phyloP scores from a whole-genome alignment of 2,797 vertebrate species.

The Protosalanx chinensis region DNA sequence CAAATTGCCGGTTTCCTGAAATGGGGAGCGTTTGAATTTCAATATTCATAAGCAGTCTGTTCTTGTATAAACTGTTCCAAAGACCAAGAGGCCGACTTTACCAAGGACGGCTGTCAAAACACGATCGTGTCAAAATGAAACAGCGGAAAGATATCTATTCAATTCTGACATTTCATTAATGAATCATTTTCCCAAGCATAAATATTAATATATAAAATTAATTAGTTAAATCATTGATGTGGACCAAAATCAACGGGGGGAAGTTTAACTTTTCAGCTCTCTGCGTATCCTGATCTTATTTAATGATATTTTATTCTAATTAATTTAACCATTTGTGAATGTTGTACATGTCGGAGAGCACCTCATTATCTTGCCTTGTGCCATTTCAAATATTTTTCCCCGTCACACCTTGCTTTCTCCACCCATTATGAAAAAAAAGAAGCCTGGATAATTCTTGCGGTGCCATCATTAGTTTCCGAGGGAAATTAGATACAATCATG shows the following conservation, averaged over 20 bases:
- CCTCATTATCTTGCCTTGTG: slow-evolving; percentile 39
- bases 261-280: slow-evolving; percentile 54
- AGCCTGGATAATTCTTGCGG: neutral
- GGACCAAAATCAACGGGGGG: slow-evolving; percentile 66
- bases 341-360: slow-evolving; percentile 34
- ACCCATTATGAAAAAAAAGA: slow-evolving; percentile 14
- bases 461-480: slow-evolving; percentile 4
- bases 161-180: slow-evolving; percentile 76
- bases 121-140: slow-evolving; percentile 67
- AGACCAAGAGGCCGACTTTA: slow-evolving; percentile 39
- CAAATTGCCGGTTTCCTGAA: slow-evolving; percentile 55
- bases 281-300: slow-evolving; percentile 53
- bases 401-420: slow-evolving; percentile 11
- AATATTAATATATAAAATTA: slow-evolving; percentile 78
- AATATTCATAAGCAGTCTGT: slow-evolving; percentile 70
- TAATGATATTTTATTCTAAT: slow-evolving; percentile 58
- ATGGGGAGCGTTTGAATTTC: slow-evolving; percentile 60
- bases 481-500: slow-evolving; percentile 1
- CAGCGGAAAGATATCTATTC: slow-evolving; percentile 63
- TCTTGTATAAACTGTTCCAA: slow-evolving; percentile 58
- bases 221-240: slow-evolving; percentile 76
- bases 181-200: slow-evolving; percentile 72
- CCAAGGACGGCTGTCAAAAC: slow-evolving; percentile 71
- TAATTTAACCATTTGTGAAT: slow-evolving; percentile 46
- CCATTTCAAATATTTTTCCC: slow-evolving; percentile 19